Conservation (phyloP, 2,113 vertebrate species). For the Myocastor coypus region DNA sequence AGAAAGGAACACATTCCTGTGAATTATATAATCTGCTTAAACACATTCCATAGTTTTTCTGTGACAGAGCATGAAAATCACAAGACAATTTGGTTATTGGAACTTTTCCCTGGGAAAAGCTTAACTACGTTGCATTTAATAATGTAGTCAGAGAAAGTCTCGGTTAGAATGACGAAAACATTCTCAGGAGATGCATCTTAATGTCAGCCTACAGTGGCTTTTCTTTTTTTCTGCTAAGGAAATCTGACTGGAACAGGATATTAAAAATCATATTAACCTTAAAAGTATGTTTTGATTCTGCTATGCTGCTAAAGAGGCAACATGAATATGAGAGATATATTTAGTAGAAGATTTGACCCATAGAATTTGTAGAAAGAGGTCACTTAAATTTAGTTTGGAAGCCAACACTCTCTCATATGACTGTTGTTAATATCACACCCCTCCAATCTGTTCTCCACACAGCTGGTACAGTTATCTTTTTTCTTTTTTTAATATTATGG, state of each 20-base stretch:
- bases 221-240: slow-evolving; percentile 65
- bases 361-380: slow-evolving; percentile 66
- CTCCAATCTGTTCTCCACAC: slow-evolving; percentile 46
- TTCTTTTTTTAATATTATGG: no score
- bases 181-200: slow-evolving; percentile 64
- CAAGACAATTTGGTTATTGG: slow-evolving; percentile 65
- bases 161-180: slow-evolving; percentile 70
- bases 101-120: slow-evolving; percentile 28
- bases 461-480: not conserved
- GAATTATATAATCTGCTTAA: slow-evolving; percentile 82
- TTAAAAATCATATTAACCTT: slow-evolving; percentile 74
- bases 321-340: slow-evolving; percentile 52
- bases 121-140: slow-evolving; percentile 53
- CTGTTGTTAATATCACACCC: slow-evolving; percentile 6
- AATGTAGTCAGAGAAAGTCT: slow-evolving; percentile 67
- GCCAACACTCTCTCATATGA: not conserved
- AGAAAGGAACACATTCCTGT: slow-evolving; percentile 78
- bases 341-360: slow-evolving; percentile 69
- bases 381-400: slow-evolving; percentile 74
- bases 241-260: slow-evolving; percentile 79
- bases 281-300: slow-evolving; percentile 74
- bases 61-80: slow-evolving; percentile 73
- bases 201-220: slow-evolving; percentile 64
- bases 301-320: slow-evolving; percentile 69
- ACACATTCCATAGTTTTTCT: slow-evolving; percentile 74